Conservation (phyloP, 1,140 invertebrate genomes). For the Lucilia cuprina region DNA sequence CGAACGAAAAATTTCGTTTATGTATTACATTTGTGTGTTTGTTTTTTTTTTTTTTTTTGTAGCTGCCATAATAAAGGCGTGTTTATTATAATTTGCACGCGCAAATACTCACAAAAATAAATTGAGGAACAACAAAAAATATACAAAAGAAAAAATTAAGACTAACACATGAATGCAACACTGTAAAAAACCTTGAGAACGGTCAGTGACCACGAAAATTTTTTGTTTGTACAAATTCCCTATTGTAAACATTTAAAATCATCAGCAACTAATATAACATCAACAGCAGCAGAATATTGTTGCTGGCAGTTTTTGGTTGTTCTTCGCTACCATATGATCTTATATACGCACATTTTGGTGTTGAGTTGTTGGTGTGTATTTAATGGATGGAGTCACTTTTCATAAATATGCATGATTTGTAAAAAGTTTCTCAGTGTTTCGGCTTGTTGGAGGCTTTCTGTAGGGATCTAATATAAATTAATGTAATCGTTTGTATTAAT, state of each 20-base stretch:
- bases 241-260: constrained; percentile 8
- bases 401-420: constrained; percentile 5
- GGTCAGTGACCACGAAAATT: constrained; percentile 7
- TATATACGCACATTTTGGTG: not conserved
- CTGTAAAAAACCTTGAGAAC: constrained; percentile 6
- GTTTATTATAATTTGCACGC: constrained; percentile 15
- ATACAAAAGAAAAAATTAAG: not conserved
- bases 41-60: not conserved
- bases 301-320: not conserved
- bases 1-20: not conserved
- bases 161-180: constrained; percentile 5
- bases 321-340: not conserved
- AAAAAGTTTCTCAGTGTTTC: not conserved
- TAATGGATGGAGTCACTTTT: constrained; percentile 10
- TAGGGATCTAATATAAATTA: not conserved
- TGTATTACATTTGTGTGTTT: not conserved
- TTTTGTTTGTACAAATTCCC: constrained; percentile 1
- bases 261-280: not conserved
- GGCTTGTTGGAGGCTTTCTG: not conserved
- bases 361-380: not conserved
- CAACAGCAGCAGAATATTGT: not conserved
- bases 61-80: constrained; percentile 13
- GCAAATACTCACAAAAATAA: constrained; percentile 10
- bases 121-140: not conserved
- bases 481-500: not conserved